phyloP scores from a whole-genome alignment of 2,113 vertebrate genomes.

The Corythornis vintsioides region DNA sequence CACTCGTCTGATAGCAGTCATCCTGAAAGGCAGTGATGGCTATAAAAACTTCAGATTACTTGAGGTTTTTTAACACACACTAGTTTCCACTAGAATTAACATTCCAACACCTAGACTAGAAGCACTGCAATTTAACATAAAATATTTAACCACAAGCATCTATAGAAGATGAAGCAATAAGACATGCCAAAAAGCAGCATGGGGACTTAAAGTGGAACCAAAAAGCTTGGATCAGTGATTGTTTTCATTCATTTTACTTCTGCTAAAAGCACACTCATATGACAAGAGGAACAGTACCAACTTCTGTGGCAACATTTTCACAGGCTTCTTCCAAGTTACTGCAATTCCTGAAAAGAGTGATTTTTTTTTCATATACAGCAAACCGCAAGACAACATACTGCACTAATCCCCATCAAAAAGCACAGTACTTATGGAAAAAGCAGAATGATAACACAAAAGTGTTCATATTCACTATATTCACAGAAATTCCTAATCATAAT shows the following conservation, averaged over 20 bases:
- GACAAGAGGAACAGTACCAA: not conserved
- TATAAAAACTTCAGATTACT: not conserved
- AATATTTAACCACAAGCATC: not conserved
- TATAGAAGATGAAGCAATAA: not conserved
- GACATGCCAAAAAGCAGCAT: not conserved
- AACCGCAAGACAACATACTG: not conserved
- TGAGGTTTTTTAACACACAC: not conserved
- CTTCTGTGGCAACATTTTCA: not conserved
- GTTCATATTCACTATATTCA: not conserved
- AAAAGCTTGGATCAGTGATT: not conserved
- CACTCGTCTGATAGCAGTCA: not conserved
- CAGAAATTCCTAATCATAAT: not conserved
- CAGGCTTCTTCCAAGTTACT: not conserved
- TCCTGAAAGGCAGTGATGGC: not conserved
- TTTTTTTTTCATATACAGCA: not conserved
- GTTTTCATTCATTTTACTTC: too few relatives aligned
- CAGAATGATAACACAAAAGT: not conserved
- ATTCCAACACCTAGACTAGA: not conserved
- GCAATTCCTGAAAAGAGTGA: not conserved
- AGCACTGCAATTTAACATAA: not conserved
- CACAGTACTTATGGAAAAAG: not conserved
- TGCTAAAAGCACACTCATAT: not conserved
- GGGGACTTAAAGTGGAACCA: not conserved
- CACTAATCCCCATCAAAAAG: not conserved
- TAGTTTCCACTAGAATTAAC: not conserved